A percentile compares a stretch with the other conserved stretches of the same genome.
Evolutionary conservation across 1,140 invertebrate species (phyloP).

Genomic region (Oscheius sp.): DNA sequence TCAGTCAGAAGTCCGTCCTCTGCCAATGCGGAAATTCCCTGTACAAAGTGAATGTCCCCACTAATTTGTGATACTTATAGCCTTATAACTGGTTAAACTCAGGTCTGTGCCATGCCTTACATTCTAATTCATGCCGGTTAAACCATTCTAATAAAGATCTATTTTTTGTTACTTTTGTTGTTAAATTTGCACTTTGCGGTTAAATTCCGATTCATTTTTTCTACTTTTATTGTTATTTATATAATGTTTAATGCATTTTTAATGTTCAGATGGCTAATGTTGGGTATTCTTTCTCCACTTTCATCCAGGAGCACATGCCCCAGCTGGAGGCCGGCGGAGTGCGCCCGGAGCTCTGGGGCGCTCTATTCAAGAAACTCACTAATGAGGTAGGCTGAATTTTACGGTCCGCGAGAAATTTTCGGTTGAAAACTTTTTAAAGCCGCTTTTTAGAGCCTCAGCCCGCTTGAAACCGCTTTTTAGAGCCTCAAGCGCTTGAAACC

Average conservation of each 20-base stretch:
- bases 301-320: slow-evolving; percentile 7
- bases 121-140: neutral
- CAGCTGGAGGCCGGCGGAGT: slow-evolving; percentile 15
- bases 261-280: neutral
- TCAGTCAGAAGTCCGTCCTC: neutral
- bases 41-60: slow-evolving; percentile 2
- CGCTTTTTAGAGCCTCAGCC: too few species aligned
- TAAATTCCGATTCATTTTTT: neutral
- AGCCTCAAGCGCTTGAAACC: too few species aligned
- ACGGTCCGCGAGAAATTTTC: too few species aligned
- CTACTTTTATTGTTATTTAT: neutral
- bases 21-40: neutral
- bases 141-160: neutral
- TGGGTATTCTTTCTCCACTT: slow-evolving; percentile 16
- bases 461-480: too few species aligned
- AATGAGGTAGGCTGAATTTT: slow-evolving; percentile 1
- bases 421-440: too few species aligned
- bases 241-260: neutral
- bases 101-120: too few species aligned
- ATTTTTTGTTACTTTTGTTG: neutral
- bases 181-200: neutral
- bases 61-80: too few species aligned
- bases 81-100: too few species aligned
- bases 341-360: slow-evolving; percentile 11
- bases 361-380: slow-evolving; percentile 4